Evolutionary conservation across 2,888 invertebrate genomes (phyloP).

Genomic region (Stenchaetothrips biformis): DNA sequence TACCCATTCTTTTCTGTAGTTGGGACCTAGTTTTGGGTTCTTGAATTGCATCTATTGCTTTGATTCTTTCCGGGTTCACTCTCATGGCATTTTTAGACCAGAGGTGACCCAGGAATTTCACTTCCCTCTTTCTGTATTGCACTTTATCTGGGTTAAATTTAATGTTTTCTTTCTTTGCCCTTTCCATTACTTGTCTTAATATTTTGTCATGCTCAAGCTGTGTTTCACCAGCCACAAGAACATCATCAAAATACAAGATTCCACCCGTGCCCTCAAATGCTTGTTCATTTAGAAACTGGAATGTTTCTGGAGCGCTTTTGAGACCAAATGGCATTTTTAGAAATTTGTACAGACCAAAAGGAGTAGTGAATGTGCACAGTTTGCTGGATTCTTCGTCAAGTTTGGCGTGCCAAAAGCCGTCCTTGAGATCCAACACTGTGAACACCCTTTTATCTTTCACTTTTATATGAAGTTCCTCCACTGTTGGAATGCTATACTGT

Average conservation of each 20-base stretch:
- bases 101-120: constrained; percentile 40
- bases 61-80: too few relatives aligned
- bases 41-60: too few relatives aligned
- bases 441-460: constrained; percentile 39
- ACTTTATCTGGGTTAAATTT: constrained; percentile 41
- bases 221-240: constrained; percentile 30
- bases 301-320: constrained; percentile 32
- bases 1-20: too few relatives aligned
- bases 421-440: constrained; percentile 39
- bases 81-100: too few relatives aligned
- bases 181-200: constrained; percentile 38
- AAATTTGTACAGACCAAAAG: constrained; percentile 38
- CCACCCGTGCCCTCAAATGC: constrained; percentile 34
- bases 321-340: constrained; percentile 38
- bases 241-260: constrained; percentile 33
- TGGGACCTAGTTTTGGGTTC: too few relatives aligned
- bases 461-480: constrained; percentile 38
- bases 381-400: constrained; percentile 36
- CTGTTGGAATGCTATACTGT: constrained; percentile 39
- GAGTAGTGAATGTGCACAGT: constrained; percentile 37
- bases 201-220: constrained; percentile 39
- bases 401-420: constrained; percentile 39
- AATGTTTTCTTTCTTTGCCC: constrained; percentile 38
- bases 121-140: constrained; percentile 34
- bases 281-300: constrained; percentile 34